phyloP scores from a whole-genome alignment of 2,888 invertebrate species.

The Brenthis hecate region DNA sequence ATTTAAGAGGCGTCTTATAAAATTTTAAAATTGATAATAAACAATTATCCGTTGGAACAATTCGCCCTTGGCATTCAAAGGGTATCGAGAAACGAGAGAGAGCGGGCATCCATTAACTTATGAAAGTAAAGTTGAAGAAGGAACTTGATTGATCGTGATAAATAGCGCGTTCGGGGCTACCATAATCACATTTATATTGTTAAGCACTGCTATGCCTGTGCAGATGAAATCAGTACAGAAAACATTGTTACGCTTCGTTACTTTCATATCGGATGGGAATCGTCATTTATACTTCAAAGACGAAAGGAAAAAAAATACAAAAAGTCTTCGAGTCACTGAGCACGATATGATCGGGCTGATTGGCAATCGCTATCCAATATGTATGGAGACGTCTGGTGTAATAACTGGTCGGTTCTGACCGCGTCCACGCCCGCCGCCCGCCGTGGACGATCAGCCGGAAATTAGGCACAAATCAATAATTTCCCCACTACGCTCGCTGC shows the following conservation, averaged over 20 bases:
- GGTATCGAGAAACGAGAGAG: constrained; percentile 32
- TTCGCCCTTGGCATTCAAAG: constrained; percentile 41
- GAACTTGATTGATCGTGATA: constrained; percentile 34
- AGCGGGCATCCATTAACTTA: constrained; percentile 36
- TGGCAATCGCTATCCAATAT: constrained; percentile 46
- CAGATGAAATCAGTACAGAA: constrained; percentile 5
- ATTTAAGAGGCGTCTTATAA: constrained; percentile 22
- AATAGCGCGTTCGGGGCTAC: constrained; percentile 14
- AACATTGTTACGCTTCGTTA: constrained; percentile 2
- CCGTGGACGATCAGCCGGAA: constrained; percentile 61
- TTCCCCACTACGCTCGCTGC: constrained; percentile 59
- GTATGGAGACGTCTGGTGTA: constrained; percentile 46
- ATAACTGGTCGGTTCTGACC: constrained; percentile 56
- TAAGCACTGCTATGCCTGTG: not conserved
- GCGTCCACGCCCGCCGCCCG: constrained; percentile 64
- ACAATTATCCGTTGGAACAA: constrained; percentile 23
- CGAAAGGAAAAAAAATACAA: constrained; percentile 33
- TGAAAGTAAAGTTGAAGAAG: constrained; percentile 35
- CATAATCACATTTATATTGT: constrained; percentile 3
- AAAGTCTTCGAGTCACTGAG: constrained; percentile 38
- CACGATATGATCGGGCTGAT: constrained; percentile 44
- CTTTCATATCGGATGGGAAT: constrained; percentile 20
- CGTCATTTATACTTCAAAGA: constrained; percentile 30
- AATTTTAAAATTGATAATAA: constrained; percentile 32
- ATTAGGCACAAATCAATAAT: constrained; percentile 79